phyloP scores from a whole-genome alignment of 2,113 vertebrate genomes.

The Zosterops lateralis region DNA sequence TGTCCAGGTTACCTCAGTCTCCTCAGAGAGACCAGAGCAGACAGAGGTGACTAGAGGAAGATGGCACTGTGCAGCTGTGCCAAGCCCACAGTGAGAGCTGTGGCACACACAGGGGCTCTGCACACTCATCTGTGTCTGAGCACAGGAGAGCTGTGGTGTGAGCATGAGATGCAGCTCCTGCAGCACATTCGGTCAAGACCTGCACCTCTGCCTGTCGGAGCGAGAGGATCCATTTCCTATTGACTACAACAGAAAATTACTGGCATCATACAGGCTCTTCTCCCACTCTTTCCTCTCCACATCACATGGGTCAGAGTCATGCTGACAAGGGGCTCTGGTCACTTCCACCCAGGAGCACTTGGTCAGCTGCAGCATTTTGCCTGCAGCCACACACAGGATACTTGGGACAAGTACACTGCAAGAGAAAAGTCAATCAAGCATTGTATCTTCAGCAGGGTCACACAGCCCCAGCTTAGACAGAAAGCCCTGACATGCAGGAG shows the following conservation, averaged over 20 bases:
- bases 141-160: rapidly evolving
- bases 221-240: not conserved
- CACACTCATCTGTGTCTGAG: not conserved
- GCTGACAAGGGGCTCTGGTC: not conserved
- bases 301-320: not conserved
- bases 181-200: rapidly evolving
- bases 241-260: not conserved
- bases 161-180: rapidly evolving
- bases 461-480: not conserved
- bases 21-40: not conserved
- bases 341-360: not conserved
- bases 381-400: not conserved
- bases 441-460: not conserved
- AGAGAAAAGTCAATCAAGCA: not conserved
- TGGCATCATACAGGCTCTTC: not conserved
- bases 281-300: not conserved
- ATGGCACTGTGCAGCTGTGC: not conserved
- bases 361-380: not conserved
- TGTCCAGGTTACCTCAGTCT: not conserved
- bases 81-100: not conserved
- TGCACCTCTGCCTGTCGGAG: rapidly evolving
- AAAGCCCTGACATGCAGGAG: not conserved
- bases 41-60: not conserved
- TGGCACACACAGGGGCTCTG: not conserved
- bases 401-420: not conserved